phyloP scores from a whole-genome alignment of 2,113 vertebrate species.

The Ranitomeya imitator region DNA sequence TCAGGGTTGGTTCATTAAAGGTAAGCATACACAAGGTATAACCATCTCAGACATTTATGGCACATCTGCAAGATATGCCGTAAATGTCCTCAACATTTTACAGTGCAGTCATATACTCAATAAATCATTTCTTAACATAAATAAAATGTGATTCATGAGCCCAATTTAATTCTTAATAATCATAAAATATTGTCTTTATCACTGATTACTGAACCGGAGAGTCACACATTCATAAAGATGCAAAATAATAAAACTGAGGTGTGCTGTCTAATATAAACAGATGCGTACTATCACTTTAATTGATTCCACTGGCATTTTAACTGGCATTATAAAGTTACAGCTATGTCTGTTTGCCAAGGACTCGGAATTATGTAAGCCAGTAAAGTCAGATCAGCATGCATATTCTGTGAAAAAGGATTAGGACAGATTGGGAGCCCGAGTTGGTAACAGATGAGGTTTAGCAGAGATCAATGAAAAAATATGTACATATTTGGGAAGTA shows the following conservation, averaged over 20 bases:
- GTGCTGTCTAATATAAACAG: background rate
- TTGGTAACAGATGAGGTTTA: constrained; percentile 12
- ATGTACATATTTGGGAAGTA: constrained; percentile 18
- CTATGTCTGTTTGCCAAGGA: background rate
- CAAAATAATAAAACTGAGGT: background rate
- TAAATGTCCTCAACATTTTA: too few species aligned
- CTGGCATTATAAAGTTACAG: background rate
- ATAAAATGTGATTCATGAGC: too few species aligned
- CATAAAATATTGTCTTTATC: background rate
- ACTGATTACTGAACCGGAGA: background rate
- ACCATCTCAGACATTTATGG: too few species aligned
- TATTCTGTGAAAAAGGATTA: constrained; percentile 25
- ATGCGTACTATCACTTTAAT: background rate
- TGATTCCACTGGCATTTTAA: background rate
- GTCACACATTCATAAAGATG: too few species aligned
- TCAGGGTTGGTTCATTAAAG: too few species aligned
- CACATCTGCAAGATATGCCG: too few species aligned
- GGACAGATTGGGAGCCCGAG: constrained; percentile 20
- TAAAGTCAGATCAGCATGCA: constrained; percentile 12
- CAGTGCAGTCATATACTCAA: too few species aligned
- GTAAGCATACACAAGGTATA: too few species aligned
- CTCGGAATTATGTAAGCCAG: constrained; percentile 15
- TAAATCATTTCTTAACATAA: too few species aligned
- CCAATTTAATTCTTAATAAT: too few species aligned
- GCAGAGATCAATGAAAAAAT: constrained; percentile 23